Conservation (phyloP, 2,888 invertebrate genomes). For the Nebria salina region DNA sequence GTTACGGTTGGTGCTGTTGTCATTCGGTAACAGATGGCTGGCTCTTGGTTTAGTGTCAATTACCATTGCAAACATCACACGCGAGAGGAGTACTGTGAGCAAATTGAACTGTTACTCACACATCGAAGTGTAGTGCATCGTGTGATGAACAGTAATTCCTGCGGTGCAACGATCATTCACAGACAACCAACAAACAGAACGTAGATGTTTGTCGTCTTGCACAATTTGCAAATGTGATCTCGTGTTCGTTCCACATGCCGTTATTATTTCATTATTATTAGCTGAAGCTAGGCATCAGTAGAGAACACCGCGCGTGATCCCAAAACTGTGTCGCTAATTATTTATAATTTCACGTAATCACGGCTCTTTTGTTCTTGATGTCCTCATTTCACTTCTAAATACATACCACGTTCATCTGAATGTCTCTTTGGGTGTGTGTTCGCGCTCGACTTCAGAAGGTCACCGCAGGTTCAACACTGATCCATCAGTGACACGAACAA, state of each 20-base stretch:
- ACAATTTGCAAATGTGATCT: too few relatives aligned
- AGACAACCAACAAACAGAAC: not conserved
- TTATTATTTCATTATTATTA: constrained; percentile 1
- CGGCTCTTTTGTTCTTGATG: constrained; percentile 36
- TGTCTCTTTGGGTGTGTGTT: not conserved
- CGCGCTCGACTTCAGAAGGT: constrained; percentile 6
- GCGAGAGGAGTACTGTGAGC: not conserved
- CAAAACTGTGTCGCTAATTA: constrained; percentile 34
- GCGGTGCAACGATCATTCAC: not conserved
- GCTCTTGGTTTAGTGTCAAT: not conserved
- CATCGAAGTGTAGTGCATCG: not conserved
- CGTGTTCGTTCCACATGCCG: not conserved
- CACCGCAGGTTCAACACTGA: not conserved
- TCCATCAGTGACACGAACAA: constrained; percentile 1
- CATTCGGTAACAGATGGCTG: not conserved
- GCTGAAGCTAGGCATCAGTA: not conserved
- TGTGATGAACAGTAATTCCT: not conserved
- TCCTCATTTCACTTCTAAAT: constrained; percentile 35
- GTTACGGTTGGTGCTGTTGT: not conserved
- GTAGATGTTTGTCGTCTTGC: not conserved
- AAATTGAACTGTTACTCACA: not conserved
- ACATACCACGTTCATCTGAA: not conserved
- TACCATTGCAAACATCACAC: not conserved
- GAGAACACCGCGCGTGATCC: constrained; percentile 2
- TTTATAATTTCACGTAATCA: constrained; percentile 34